Conservation (phyloP, 2,888 invertebrate species). For the Yponomeuta plumbellus region DNA sequence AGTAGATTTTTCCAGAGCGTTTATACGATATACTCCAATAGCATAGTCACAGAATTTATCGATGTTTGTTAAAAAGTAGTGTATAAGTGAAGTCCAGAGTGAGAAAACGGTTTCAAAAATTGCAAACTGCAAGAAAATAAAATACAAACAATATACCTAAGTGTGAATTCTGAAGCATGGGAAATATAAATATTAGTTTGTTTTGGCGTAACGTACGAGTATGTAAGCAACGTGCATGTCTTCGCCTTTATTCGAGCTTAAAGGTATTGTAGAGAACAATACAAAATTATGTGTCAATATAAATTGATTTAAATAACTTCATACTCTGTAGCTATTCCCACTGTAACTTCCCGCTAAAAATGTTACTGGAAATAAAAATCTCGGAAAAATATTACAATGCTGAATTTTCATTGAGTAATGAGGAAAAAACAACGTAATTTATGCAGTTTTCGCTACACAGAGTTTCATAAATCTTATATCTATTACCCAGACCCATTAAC, state of each 20-base stretch:
- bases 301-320: not conserved
- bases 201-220: constrained; percentile 22
- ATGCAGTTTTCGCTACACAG: too few relatives aligned
- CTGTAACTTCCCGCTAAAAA: constrained; percentile 3
- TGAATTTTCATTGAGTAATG: constrained; percentile 15
- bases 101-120: not conserved
- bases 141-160: not conserved
- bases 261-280: constrained; percentile 16
- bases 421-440: too few relatives aligned
- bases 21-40: not conserved
- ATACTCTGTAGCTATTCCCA: not conserved
- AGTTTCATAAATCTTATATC: not conserved
- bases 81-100: not conserved
- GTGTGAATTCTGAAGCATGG: not conserved
- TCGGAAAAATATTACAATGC: constrained; percentile 20
- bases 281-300: not conserved
- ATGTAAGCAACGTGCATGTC: constrained; percentile 27
- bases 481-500: not conserved
- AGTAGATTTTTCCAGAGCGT: not conserved
- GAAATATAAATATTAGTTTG: constrained; percentile 6
- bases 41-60: not conserved
- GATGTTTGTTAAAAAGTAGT: not conserved
- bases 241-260: constrained; percentile 52
- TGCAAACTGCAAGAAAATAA: not conserved
- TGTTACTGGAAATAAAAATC: constrained; percentile 35